Evolutionary conservation across 2,113 vertebrate genomes (phyloP).

Genomic region (Vulpes lagopus): DNA sequence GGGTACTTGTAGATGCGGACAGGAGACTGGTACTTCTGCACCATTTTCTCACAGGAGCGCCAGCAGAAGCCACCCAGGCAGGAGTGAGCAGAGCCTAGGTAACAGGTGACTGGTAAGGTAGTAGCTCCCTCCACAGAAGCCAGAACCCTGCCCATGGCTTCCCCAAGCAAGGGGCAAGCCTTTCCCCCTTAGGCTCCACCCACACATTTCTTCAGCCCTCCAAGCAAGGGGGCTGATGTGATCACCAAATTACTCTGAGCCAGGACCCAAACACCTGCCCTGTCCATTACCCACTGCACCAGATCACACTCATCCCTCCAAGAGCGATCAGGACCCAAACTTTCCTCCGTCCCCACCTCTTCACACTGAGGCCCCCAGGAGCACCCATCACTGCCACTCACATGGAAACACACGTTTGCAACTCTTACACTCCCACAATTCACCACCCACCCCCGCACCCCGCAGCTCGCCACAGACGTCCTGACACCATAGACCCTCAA

Average conservation of each 20-base stretch:
- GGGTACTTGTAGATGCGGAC: constrained; percentile 93
- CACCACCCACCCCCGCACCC: not conserved
- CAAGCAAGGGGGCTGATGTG: not conserved
- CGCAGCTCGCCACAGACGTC: not conserved
- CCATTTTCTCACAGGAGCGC: constrained; percentile 87
- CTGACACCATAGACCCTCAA: not conserved
- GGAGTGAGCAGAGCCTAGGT: constrained; percentile 32
- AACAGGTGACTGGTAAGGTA: not conserved
- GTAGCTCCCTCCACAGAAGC: not conserved
- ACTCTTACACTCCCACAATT: constrained; percentile 13
- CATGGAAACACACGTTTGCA: not conserved
- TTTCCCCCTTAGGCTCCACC: not conserved
- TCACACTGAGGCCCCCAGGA: not conserved
- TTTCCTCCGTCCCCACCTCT: not conserved
- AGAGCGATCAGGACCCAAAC: not conserved
- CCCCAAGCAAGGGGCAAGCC: not conserved
- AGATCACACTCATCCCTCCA: not conserved
- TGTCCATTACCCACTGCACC: not conserved
- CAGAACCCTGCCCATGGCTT: not conserved
- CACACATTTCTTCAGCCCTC: not conserved
- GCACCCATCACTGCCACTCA: not conserved
- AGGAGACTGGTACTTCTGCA: constrained; percentile 93
- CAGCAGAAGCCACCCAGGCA: not conserved
- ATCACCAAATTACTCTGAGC: not conserved
- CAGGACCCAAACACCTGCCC: not conserved